phyloP scores from a whole-genome alignment of 2,113 vertebrate species.

The Haemorhous mexicanus region DNA sequence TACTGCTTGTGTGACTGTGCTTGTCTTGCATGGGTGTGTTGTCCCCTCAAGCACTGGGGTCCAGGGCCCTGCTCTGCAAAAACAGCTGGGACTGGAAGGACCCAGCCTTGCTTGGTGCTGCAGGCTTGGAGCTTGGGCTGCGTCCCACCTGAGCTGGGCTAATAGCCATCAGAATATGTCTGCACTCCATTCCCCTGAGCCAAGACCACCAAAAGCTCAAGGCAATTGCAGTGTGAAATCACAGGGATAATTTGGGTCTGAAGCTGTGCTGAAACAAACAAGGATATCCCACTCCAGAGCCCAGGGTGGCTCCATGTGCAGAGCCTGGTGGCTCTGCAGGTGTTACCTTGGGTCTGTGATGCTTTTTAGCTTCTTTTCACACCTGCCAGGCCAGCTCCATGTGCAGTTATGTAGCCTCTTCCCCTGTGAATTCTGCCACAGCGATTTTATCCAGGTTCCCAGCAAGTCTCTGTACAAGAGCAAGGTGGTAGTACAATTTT shows the following conservation, averaged over 20 bases:
- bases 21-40: not conserved
- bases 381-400: not conserved
- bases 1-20: not conserved
- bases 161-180: not conserved
- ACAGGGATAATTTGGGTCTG: not conserved
- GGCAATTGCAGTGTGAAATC: not conserved
- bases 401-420: not conserved
- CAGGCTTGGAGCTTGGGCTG: not conserved
- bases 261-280: not conserved
- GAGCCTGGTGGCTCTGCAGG: not conserved
- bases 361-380: not conserved
- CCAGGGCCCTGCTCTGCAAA: not conserved
- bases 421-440: not conserved
- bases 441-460: not conserved
- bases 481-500: not conserved
- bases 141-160: not conserved
- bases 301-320: fast-evolving
- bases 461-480: not conserved
- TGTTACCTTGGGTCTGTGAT: not conserved
- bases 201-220: not conserved
- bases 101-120: not conserved
- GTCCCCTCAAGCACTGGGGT: not conserved
- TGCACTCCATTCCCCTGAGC: not conserved
- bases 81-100: not conserved
- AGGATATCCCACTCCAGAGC: not conserved